A percentile compares a stretch with the other conserved stretches of the same genome.
Evolutionary conservation across 2,113 vertebrate species (phyloP).

Genomic region (Paraplagusia blochii): DNA sequence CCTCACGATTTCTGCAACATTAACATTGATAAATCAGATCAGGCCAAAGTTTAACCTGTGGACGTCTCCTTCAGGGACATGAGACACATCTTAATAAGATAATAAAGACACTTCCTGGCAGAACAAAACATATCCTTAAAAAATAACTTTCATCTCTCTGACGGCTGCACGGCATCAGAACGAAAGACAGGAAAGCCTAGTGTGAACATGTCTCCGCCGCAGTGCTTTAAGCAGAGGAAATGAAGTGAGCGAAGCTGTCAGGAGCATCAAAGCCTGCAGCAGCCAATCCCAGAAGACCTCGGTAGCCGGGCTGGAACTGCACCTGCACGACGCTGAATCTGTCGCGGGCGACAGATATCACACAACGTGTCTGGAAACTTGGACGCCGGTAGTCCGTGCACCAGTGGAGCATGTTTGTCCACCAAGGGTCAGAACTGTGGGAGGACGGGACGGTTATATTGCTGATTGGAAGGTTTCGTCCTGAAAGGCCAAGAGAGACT

Average conservation of each 20-base stretch:
- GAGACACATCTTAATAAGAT: too few species aligned
- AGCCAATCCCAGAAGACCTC: constrained; percentile 42
- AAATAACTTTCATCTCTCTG: constrained; percentile 7
- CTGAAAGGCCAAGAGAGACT: constrained; percentile 35
- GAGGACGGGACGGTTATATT: constrained; percentile 41
- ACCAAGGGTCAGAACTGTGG: constrained; percentile 18
- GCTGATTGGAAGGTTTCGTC: constrained; percentile 28
- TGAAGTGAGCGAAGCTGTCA: constrained; percentile 45
- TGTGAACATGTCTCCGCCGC: constrained; percentile 4
- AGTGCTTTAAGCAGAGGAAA: constrained; percentile 11
- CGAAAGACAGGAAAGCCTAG: constrained; percentile 5
- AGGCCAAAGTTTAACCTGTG: too few species aligned
- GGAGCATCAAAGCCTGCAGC: constrained; percentile 55
- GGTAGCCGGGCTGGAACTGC: constrained; percentile 46
- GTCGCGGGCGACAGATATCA: constrained; percentile 49
- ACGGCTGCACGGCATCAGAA: not conserved
- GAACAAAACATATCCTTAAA: not conserved
- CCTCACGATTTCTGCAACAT: too few species aligned
- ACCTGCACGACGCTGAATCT: constrained; percentile 42
- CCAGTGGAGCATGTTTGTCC: not conserved
- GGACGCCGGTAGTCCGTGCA: constrained; percentile 9
- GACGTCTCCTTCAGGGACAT: too few species aligned
- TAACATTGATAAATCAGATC: too few species aligned
- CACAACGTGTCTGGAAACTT: constrained; percentile 41
- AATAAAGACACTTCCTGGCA: too few species aligned